These are phyloP conservation scores for Gallinago nigripennis DNA, from an alignment of 2,797 vertebrate species.

Conservation along the genomic window DNA sequence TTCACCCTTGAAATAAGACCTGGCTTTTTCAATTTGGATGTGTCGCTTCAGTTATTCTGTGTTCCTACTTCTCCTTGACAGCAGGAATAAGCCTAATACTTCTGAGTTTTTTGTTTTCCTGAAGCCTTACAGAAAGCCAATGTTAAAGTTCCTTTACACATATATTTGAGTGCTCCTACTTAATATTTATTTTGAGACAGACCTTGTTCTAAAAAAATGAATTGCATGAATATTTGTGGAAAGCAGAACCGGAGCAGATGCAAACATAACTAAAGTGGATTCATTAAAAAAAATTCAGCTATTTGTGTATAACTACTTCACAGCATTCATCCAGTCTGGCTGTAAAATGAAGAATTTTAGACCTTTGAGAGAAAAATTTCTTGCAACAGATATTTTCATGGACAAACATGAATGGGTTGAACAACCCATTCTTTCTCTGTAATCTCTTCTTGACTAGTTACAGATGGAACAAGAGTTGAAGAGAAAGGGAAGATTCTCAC, in stretches of 20 bases:
- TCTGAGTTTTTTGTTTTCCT: not conserved
- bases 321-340: not conserved
- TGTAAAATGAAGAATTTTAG: not conserved
- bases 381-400: not conserved
- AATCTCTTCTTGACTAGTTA: not conserved
- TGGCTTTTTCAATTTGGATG: not conserved
- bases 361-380: not conserved
- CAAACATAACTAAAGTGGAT: not conserved
- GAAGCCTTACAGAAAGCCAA: not conserved
- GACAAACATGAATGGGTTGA: not conserved
- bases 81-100: not conserved
- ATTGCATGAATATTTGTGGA: constrained; percentile 5
- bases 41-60: not conserved
- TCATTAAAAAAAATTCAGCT: not conserved
- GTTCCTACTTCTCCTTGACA: not conserved
- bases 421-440: not conserved
- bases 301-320: not conserved
- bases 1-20: not conserved
- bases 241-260: not conserved
- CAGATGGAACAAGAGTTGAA: not conserved
- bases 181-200: not conserved
- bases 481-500: not conserved
- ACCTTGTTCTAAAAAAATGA: not conserved
- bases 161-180: not conserved
- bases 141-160: not conserved